These are phyloP conservation scores for Drosophila affinis DNA, from an alignment of 2,888 invertebrate species.

Conservation along the genomic window DNA sequence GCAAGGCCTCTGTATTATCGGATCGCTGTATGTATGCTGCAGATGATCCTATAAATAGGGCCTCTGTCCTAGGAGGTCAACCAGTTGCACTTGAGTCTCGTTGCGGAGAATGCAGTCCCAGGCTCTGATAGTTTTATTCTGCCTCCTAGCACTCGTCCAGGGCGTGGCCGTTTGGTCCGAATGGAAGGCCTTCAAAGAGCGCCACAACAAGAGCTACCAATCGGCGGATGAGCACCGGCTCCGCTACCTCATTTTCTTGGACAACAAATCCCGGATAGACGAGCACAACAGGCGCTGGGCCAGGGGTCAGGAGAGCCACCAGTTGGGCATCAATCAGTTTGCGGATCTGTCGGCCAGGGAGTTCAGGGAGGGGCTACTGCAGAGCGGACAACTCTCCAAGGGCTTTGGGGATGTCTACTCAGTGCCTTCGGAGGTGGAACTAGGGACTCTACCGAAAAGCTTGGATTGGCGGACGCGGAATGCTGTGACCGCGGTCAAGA, in stretches of 20 bases:
- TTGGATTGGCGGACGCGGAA: constrained; percentile 23
- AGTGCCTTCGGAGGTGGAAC: background rate
- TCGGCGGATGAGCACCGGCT: background rate
- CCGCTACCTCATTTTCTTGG: background rate
- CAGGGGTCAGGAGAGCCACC: background rate
- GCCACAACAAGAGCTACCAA: background rate
- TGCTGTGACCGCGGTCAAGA: constrained; percentile 7
- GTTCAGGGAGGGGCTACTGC: background rate
- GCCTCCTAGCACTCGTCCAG: background rate
- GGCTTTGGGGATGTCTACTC: background rate
- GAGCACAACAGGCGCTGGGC: constrained; percentile 12
- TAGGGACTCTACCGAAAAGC: constrained; percentile 9
- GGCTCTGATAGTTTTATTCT: background rate
- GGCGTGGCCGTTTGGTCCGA: background rate
- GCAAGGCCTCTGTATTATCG: background rate
- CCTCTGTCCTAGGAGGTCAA: background rate
- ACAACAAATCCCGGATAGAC: background rate
- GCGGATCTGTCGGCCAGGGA: background rate
- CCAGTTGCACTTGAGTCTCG: background rate
- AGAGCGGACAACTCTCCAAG: background rate
- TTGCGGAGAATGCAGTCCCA: background rate
- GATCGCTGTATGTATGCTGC: no score
- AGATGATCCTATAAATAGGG: background rate
- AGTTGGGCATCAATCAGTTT: constrained; percentile 28
- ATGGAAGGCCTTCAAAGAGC: background rate